These are phyloP conservation scores for Lepus europaeus DNA, from an alignment of 2,113 vertebrate genomes.

Conservation along the genomic window DNA sequence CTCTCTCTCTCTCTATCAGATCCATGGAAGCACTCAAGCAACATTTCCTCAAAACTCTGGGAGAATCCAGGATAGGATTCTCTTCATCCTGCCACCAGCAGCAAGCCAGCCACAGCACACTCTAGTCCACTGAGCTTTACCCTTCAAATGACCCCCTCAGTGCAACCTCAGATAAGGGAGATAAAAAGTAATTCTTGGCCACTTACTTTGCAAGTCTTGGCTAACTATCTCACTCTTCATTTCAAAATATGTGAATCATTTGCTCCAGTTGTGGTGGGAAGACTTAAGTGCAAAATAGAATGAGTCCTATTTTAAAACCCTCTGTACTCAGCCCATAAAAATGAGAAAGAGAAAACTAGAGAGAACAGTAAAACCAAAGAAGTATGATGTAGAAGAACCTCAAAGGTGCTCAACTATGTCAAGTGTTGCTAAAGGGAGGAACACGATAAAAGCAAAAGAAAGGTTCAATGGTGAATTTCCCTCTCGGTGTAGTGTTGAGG, in stretches of 20 bases:
- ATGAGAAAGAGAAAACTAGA: neutral
- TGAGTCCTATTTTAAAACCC: neutral
- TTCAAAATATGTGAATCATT: constrained; percentile 23
- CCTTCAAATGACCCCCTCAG: neutral
- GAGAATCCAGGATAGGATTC: neutral
- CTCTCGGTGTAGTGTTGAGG: neutral
- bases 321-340: neutral
- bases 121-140: neutral
- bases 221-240: neutral
- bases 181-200: neutral
- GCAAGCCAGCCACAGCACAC: neutral
- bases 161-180: neutral
- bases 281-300: constrained; percentile 8
- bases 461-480: neutral
- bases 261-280: neutral
- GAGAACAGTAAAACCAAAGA: neutral
- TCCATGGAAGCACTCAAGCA: neutral
- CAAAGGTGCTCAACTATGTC: neutral
- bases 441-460: constrained; percentile 16
- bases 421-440: neutral
- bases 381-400: neutral
- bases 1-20: neutral
- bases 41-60: neutral
- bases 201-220: neutral
- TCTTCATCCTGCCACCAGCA: neutral